A percentile compares a stretch with the other conserved stretches of the same genome.
Evolutionary conservation across 2,888 invertebrate species (phyloP).

Genomic region (Ptychoptera albimana): DNA sequence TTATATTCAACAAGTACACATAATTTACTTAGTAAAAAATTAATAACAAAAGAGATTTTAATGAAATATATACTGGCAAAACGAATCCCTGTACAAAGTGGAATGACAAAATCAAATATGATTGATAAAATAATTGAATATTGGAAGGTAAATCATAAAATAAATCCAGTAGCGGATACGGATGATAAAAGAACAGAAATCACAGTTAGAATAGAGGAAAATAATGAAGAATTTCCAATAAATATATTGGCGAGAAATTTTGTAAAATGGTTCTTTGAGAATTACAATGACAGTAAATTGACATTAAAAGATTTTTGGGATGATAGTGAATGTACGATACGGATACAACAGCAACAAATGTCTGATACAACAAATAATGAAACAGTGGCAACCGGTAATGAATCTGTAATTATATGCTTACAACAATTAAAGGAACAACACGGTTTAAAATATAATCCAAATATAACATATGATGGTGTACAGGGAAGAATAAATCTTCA

Average conservation of each 20-base stretch:
- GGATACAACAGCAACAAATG: conserved; percentile 16
- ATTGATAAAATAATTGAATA: conserved; percentile 30
- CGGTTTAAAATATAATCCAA: conserved; percentile 41
- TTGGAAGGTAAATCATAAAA: conserved; percentile 23
- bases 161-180: conserved; percentile 1
- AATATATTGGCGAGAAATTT: conserved; percentile 37
- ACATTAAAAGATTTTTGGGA: conserved; percentile 37
- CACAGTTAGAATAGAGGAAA: neutral
- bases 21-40: conserved; percentile 34
- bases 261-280: conserved; percentile 39
- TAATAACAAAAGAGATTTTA: conserved; percentile 36
- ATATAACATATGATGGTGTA: conserved; percentile 38
- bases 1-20: conserved; percentile 32
- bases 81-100: conserved; percentile 26
- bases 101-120: conserved; percentile 35
- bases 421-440: conserved; percentile 27
- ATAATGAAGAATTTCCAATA: conserved; percentile 19
- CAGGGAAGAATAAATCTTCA: conserved; percentile 41
- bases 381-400: conserved; percentile 13
- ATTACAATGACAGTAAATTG: conserved; percentile 27
- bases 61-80: conserved; percentile 36
- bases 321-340: conserved; percentile 23
- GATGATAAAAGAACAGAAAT: neutral
- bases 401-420: conserved; percentile 24
- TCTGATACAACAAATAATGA: conserved; percentile 16